Conservation (phyloP, 1,140 invertebrate genomes). For the Phenacoccus solenopsis region DNA sequence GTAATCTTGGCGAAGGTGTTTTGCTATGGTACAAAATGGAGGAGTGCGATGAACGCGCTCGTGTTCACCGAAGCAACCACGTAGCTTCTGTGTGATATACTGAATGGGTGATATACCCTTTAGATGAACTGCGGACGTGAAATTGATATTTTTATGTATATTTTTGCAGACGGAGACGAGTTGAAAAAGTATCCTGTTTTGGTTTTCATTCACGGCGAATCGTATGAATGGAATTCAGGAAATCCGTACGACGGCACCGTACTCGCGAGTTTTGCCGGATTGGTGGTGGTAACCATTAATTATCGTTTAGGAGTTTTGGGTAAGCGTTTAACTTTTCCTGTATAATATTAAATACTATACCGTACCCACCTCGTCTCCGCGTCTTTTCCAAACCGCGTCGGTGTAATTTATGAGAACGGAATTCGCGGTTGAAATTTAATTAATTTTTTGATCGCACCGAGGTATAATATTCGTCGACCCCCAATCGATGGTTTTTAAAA, state of each 20-base stretch:
- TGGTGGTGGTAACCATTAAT: slow-evolving; percentile 94
- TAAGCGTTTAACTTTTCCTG: slow-evolving; percentile 39
- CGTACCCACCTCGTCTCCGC: background rate
- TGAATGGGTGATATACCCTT: too few relatives aligned
- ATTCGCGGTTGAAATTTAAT: background rate
- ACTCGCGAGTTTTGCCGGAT: slow-evolving; percentile 76
- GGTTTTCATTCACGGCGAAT: slow-evolving; percentile 91
- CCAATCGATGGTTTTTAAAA: background rate
- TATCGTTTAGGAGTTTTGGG: slow-evolving; percentile 91
- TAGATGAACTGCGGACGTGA: too few relatives aligned
- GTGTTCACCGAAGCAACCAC: too few relatives aligned
- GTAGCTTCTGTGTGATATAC: too few relatives aligned
- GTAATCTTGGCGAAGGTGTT: too few relatives aligned
- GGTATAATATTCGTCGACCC: background rate
- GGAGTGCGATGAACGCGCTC: too few relatives aligned
- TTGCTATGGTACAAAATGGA: too few relatives aligned
- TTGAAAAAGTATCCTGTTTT: slow-evolving; percentile 63
- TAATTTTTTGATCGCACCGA: background rate
- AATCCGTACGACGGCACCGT: slow-evolving; percentile 92
- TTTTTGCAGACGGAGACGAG: slow-evolving; percentile 19
- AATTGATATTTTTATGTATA: background rate
- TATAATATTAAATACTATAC: slow-evolving; percentile 4
- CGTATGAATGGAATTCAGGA: slow-evolving; percentile 90
- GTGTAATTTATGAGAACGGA: background rate
- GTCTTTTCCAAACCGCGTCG: background rate